These are phyloP conservation scores for Mermis nigrescens DNA, from an alignment of 2,888 invertebrate species.

Conservation along the genomic window DNA sequence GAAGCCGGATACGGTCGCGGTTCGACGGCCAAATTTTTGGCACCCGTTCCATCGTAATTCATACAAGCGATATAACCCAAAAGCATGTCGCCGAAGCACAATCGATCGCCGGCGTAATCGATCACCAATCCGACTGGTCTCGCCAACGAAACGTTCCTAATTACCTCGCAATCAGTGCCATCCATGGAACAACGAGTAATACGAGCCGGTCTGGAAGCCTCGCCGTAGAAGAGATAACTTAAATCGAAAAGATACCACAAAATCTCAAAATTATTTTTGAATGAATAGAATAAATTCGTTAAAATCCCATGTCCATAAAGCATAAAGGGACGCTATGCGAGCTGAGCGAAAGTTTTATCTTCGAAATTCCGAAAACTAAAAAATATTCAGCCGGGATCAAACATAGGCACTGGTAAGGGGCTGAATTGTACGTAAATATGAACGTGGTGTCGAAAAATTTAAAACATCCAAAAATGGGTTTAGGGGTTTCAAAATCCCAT, in stretches of 20 bases:
- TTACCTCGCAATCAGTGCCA: slow-evolving; percentile 63
- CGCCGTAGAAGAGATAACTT: slow-evolving; percentile 70
- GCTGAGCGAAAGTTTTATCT: not conserved
- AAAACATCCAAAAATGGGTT: too few relatives aligned
- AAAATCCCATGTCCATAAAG: too few relatives aligned
- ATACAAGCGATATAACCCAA: slow-evolving; percentile 69
- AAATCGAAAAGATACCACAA: slow-evolving; percentile 13
- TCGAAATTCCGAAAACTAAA: too few relatives aligned
- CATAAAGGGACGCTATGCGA: too few relatives aligned
- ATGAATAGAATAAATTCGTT: too few relatives aligned
- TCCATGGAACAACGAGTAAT: slow-evolving; percentile 79
- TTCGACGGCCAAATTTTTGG: slow-evolving; percentile 65
- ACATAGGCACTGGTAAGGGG: too few relatives aligned
- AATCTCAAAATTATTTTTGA: too few relatives aligned
- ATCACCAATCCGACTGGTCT: slow-evolving; percentile 36
- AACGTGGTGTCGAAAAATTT: too few relatives aligned
- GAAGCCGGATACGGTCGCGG: slow-evolving; percentile 74
- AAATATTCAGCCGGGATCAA: too few relatives aligned
- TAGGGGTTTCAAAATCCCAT: too few relatives aligned
- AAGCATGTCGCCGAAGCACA: slow-evolving; percentile 37
- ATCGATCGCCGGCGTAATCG: slow-evolving; percentile 31
- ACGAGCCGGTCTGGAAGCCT: slow-evolving; percentile 88
- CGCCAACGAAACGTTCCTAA: slow-evolving; percentile 70
- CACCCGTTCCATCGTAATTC: slow-evolving; percentile 68
- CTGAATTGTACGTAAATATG: too few relatives aligned